Evolutionary conservation across 2,888 invertebrate genomes (phyloP).

Genomic region (Flexamia atlantica): DNA sequence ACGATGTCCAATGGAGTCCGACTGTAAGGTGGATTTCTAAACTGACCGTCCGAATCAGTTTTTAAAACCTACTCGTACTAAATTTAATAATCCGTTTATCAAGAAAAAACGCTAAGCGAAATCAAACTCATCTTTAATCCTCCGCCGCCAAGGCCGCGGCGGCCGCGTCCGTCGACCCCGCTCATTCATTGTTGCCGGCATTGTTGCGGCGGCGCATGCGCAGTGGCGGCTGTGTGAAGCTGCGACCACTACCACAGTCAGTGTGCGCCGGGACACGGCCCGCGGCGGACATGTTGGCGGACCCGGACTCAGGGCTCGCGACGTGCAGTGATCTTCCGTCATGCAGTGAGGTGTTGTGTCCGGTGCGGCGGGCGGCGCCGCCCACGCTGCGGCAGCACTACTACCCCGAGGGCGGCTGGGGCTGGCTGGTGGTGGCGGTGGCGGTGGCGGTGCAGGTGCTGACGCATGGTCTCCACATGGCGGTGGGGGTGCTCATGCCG

Average conservation of each 20-base stretch:
- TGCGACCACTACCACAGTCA: slow-evolving; percentile 5
- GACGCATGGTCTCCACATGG: slow-evolving; percentile 85
- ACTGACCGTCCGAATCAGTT: too few relatives aligned
- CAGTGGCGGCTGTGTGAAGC: slow-evolving; percentile 35
- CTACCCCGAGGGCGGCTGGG: slow-evolving; percentile 94
- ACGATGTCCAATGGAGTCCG: too few relatives aligned
- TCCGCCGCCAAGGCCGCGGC: neutral
- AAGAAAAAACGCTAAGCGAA: slow-evolving; percentile 12
- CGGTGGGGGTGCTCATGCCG: slow-evolving; percentile 80
- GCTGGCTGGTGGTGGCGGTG: slow-evolving; percentile 87
- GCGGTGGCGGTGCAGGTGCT: slow-evolving; percentile 86
- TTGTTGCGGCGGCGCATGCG: slow-evolving; percentile 54
- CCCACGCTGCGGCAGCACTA: slow-evolving; percentile 83
- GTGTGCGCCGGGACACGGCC: slow-evolving; percentile 53
- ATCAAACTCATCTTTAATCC: slow-evolving; percentile 27
- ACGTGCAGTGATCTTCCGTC: slow-evolving; percentile 72
- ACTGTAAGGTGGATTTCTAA: too few relatives aligned
- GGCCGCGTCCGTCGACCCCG: slow-evolving; percentile 44
- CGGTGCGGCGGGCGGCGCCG: slow-evolving; percentile 71
- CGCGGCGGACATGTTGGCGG: slow-evolving; percentile 66
- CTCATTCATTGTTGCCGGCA: slow-evolving; percentile 47
- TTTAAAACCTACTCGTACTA: too few relatives aligned
- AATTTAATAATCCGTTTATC: neutral
- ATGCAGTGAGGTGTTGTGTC: slow-evolving; percentile 69
- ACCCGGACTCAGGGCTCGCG: slow-evolving; percentile 73